phyloP scores from a whole-genome alignment of 2,888 invertebrate genomes.

The Phymatocera aterrima region DNA sequence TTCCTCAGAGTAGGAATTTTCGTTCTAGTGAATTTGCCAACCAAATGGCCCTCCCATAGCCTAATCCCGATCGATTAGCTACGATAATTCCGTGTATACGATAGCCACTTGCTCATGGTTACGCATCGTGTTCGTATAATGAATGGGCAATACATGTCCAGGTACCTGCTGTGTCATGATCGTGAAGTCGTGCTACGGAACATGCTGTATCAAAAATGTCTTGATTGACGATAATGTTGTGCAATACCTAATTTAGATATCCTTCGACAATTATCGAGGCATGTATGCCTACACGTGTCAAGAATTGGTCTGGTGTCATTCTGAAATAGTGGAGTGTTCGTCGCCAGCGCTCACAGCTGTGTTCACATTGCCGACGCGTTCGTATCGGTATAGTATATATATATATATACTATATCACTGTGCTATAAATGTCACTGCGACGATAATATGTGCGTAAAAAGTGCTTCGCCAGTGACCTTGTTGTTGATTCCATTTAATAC shows the following conservation, averaged over 20 bases:
- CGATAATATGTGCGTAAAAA: neutral
- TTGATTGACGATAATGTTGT: conserved; percentile 1
- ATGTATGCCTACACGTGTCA: neutral
- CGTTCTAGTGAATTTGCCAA: no score
- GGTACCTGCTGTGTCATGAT: neutral
- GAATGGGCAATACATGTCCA: neutral
- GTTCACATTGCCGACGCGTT: neutral
- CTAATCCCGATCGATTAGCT: no score
- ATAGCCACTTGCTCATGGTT: no score
- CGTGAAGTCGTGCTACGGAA: neutral
- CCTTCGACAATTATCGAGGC: neutral
- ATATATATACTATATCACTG: no score
- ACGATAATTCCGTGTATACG: no score
- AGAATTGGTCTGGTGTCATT: neutral
- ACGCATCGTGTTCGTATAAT: no score
- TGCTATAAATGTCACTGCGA: neutral
- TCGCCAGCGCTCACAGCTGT: neutral
- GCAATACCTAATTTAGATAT: neutral
- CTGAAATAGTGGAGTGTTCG: neutral
- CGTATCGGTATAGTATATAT: neutral
- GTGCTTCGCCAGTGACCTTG: neutral
- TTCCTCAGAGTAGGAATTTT: no score
- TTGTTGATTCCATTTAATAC: neutral
- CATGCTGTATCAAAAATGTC: no score
- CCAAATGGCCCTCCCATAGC: no score